Evolutionary conservation across 2,888 invertebrate genomes (phyloP).

Genomic region (Rosalia funebris): DNA sequence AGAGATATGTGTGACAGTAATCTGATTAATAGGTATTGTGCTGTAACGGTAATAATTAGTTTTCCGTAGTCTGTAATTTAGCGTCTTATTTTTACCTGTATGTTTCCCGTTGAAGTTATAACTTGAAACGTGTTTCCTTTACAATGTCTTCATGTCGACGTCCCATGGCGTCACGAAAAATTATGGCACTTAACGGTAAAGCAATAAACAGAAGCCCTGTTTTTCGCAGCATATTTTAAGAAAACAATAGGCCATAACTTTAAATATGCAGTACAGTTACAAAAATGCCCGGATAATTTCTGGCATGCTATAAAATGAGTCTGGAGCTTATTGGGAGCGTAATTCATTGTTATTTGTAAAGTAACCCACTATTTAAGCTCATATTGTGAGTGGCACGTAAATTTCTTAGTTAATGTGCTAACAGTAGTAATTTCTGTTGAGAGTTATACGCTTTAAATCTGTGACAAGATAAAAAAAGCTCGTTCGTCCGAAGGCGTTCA

Average conservation of each 20-base stretch:
- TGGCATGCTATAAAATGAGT: constrained; percentile 18
- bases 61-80: too few relatives aligned
- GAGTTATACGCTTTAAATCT: constrained; percentile 19
- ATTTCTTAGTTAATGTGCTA: constrained; percentile 18
- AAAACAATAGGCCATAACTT: constrained; percentile 22
- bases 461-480: constrained; percentile 2
- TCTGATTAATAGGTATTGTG: too few relatives aligned
- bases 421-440: constrained; percentile 20
- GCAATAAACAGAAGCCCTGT: constrained; percentile 7
- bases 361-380: constrained; percentile 22
- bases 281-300: constrained; percentile 7
- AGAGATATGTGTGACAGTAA: too few relatives aligned
- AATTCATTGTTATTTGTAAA: constrained; percentile 26
- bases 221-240: constrained; percentile 7
- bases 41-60: too few relatives aligned
- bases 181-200: not conserved
- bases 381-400: constrained; percentile 12
- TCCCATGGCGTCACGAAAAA: not conserved
- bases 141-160: not conserved
- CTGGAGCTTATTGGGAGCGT: constrained; percentile 20
- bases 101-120: too few relatives aligned
- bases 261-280: constrained; percentile 14
- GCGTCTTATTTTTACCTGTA: too few relatives aligned
- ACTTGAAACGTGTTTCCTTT: too few relatives aligned
- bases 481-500: constrained; percentile 6